phyloP scores from a whole-genome alignment of 23 tunicate genomes.

The Trididemnum miniatum region DNA sequence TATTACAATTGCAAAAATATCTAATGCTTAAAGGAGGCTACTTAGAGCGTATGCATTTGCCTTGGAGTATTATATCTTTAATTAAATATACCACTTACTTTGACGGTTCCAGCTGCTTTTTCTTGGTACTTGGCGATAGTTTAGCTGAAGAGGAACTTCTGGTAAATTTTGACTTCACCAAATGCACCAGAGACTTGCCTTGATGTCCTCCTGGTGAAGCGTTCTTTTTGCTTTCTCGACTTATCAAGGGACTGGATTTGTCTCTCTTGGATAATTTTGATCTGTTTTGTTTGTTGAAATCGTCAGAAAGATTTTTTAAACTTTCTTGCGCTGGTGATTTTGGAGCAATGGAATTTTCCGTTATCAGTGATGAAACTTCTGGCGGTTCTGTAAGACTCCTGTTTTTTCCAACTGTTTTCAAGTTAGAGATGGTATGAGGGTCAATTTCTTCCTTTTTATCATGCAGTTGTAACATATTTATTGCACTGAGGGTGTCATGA shows the following conservation, averaged over 20 bases:
- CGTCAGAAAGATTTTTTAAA: neutral
- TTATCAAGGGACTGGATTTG: neutral
- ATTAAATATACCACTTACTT: too few species aligned
- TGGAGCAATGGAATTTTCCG: too few species aligned
- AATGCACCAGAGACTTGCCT: constrained; percentile 37
- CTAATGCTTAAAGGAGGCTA: too few species aligned
- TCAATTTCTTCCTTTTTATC: neutral
- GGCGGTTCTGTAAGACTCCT: neutral
- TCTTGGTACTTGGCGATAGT: neutral
- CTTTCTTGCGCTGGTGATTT: neutral
- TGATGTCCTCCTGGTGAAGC: neutral
- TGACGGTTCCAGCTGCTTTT: neutral
- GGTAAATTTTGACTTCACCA: constrained; percentile 65
- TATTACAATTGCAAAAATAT: too few species aligned
- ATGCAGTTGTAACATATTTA: neutral
- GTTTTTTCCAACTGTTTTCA: neutral
- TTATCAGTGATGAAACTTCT: neutral
- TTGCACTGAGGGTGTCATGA: too few species aligned
- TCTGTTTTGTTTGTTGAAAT: neutral
- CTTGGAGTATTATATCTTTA: too few species aligned
- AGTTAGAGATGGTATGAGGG: neutral
- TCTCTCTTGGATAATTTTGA: neutral
- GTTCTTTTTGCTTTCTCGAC: constrained; percentile 6
- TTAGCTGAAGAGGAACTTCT: constrained; percentile 24
- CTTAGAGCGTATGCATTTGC: too few species aligned